Conservation (phyloP, 2,113 vertebrate species). For the Lycaon pictus region DNA sequence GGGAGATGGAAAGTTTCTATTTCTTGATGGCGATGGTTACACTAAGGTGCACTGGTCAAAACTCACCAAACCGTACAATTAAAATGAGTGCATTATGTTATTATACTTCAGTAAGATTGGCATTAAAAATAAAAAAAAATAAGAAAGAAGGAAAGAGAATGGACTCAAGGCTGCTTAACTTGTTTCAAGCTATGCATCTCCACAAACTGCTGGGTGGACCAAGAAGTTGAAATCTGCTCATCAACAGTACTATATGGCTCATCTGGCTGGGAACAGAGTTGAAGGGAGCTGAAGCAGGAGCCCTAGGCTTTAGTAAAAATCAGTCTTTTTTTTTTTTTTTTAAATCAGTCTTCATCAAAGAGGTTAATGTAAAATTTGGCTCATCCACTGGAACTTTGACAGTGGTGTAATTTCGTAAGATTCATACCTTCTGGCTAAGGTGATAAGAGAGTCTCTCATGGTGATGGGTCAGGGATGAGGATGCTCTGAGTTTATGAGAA, state of each 20-base stretch:
- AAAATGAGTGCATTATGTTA: not conserved
- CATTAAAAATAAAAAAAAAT: constrained; percentile 19
- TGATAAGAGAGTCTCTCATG: not conserved
- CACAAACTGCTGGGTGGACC: not conserved
- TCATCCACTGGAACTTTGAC: not conserved
- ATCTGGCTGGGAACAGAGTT: not conserved
- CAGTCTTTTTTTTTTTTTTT: not conserved
- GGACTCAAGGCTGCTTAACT: not conserved
- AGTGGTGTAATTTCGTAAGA: not conserved
- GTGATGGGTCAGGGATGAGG: not conserved
- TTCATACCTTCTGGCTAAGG: not conserved
- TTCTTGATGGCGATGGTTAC: not conserved
- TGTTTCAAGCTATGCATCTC: constrained; percentile 33
- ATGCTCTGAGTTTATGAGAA: not conserved
- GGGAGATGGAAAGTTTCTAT: not conserved
- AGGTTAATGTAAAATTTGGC: not conserved
- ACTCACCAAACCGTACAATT: not conserved
- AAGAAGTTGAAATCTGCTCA: not conserved
- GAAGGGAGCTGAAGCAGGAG: not conserved
- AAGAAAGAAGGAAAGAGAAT: not conserved
- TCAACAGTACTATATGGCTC: not conserved
- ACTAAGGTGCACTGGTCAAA: not conserved
- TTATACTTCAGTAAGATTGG: not conserved
- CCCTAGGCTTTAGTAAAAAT: not conserved
- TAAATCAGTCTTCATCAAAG: constrained; percentile 6